phyloP scores from a whole-genome alignment of 2,888 invertebrate genomes.

The Entomobrya multifasciata region DNA sequence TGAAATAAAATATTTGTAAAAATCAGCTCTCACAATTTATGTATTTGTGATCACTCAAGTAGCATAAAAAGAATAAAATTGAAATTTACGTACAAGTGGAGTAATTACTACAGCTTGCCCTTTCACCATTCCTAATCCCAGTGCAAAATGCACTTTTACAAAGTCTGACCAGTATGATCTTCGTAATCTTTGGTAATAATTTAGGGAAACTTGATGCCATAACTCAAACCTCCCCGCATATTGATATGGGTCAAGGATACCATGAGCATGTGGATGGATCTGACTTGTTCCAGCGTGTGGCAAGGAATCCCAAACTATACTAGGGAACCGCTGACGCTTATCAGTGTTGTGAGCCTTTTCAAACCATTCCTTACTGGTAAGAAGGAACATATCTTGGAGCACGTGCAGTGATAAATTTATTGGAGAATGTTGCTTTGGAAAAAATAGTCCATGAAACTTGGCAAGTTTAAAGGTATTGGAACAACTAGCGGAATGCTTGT shows the following conservation, averaged over 20 bases:
- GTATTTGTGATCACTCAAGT: background rate
- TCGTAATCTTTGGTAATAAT: slow-evolving; percentile 80
- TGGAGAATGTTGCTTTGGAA: slow-evolving; percentile 81
- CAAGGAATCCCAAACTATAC: slow-evolving; percentile 81
- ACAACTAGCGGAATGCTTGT: slow-evolving; percentile 81
- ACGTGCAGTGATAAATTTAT: slow-evolving; percentile 80
- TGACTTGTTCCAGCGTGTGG: slow-evolving; percentile 83
- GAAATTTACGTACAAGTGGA: slow-evolving; percentile 80
- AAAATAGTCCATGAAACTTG: slow-evolving; percentile 81
- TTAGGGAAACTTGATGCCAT: slow-evolving; percentile 80
- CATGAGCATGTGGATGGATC: slow-evolving; percentile 82
- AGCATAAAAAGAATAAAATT: slow-evolving; percentile 22
- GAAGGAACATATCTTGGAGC: slow-evolving; percentile 81
- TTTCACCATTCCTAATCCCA: slow-evolving; percentile 81
- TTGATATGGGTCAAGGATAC: slow-evolving; percentile 80
- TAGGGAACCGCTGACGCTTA: slow-evolving; percentile 70
- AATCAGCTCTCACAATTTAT: background rate
- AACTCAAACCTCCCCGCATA: slow-evolving; percentile 81
- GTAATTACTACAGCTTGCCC: slow-evolving; percentile 81
- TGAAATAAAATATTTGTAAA: too few species aligned
- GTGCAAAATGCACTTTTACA: slow-evolving; percentile 80
- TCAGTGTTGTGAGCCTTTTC: slow-evolving; percentile 80
- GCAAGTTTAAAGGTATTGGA: slow-evolving; percentile 82
- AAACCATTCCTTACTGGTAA: slow-evolving; percentile 81
- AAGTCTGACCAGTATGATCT: slow-evolving; percentile 81